Evolutionary conservation across 1,140 invertebrate genomes (phyloP).

Genomic region (Dreissena polymorpha): DNA sequence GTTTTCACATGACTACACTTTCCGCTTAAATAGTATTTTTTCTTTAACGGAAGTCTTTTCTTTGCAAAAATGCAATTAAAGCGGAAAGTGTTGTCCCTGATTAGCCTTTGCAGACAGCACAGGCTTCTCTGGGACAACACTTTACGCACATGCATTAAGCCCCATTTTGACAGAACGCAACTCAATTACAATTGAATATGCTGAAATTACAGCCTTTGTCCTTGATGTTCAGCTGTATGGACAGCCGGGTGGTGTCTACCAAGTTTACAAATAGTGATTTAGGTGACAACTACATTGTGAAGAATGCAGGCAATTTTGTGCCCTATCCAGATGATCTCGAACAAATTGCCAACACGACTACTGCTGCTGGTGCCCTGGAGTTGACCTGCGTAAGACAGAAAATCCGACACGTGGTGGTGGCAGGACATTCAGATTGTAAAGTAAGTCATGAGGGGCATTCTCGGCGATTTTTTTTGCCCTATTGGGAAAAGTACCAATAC

Average conservation of each 20-base stretch:
- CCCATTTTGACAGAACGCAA: neutral
- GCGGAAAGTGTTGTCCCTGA: neutral
- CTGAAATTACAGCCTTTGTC: slow-evolving; percentile 89
- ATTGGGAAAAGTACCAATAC: too few species aligned
- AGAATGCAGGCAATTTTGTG: slow-evolving; percentile 90
- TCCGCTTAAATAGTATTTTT: neutral
- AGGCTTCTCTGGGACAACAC: too few species aligned
- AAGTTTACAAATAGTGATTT: slow-evolving; percentile 96
- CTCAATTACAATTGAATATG: neutral
- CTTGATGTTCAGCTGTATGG: slow-evolving; percentile 98
- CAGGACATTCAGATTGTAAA: slow-evolving; percentile 98
- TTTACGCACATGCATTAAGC: neutral
- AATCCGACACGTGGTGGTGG: slow-evolving; percentile 96
- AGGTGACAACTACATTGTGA: slow-evolving; percentile 97
- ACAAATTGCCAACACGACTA: slow-evolving; percentile 81
- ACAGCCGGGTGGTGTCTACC: slow-evolving; percentile 97
- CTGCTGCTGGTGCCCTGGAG: slow-evolving; percentile 96
- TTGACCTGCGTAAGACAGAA: slow-evolving; percentile 96
- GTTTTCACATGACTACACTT: neutral
- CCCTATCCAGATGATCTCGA: slow-evolving; percentile 67
- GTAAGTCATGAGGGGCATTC: too few species aligned
- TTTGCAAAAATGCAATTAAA: neutral
- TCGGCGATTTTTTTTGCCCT: too few species aligned
- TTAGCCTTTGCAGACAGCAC: neutral
- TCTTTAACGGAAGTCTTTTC: neutral